Evolutionary conservation across 2,797 vertebrate species (phyloP).

Genomic region (Gadopsis bispinosus): DNA sequence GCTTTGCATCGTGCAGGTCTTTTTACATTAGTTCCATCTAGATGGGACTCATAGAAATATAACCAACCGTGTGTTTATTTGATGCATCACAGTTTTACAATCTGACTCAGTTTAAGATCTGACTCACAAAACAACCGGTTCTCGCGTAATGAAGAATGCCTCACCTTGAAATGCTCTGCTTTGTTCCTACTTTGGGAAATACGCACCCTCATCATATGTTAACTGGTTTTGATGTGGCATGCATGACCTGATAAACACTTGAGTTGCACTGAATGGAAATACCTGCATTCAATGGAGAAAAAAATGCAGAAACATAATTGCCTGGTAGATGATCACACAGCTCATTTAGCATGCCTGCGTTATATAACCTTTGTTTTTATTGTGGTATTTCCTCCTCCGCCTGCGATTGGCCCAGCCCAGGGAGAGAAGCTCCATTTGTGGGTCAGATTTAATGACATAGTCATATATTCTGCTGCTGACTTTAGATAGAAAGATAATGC

Average conservation of each 20-base stretch:
- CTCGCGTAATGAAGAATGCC: conserved; percentile 13
- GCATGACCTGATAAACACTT: conserved; percentile 11
- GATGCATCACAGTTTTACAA: conserved; percentile 18
- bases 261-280: conserved; percentile 16
- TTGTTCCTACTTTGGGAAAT: conserved; percentile 32
- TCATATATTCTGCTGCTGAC: conserved; percentile 38
- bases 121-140: conserved; percentile 29
- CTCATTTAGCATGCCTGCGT: conserved; percentile 15
- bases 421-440: conserved; percentile 28
- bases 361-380: conserved; percentile 59
- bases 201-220: conserved; percentile 29
- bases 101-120: conserved; percentile 13
- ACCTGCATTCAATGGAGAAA: conserved; percentile 1
- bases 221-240: conserved; percentile 32
- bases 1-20: conserved; percentile 10
- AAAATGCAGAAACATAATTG: conserved; percentile 16
- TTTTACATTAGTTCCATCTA: neutral
- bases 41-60: conserved; percentile 1
- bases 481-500: neutral
- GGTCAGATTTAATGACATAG: conserved; percentile 39
- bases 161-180: conserved; percentile 36
- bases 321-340: conserved; percentile 22
- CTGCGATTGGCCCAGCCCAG: conserved; percentile 29
- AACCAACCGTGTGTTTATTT: neutral
- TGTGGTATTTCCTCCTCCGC: conserved; percentile 50